These are phyloP conservation scores for Planococcus citri DNA, from an alignment of 1,140 invertebrate species.

Conservation along the genomic window DNA sequence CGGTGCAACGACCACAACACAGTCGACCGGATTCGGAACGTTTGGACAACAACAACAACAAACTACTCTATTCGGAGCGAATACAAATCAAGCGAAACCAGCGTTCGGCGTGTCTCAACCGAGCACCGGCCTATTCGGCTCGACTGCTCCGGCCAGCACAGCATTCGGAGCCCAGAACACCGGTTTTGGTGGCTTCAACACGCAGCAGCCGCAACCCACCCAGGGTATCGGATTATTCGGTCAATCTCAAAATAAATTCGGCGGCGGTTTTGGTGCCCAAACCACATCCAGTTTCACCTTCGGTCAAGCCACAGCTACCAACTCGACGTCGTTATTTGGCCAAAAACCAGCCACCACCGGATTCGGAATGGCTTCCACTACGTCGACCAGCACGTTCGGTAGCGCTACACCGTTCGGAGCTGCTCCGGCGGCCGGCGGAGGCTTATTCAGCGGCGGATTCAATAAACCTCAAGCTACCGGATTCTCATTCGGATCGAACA, in stretches of 20 bases:
- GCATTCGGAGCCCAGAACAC: constrained; percentile 33
- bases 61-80: constrained; percentile 36
- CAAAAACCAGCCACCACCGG: constrained; percentile 35
- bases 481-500: constrained; percentile 40
- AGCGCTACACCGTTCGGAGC: constrained; percentile 39
- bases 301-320: constrained; percentile 29
- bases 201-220: not conserved
- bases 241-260: constrained; percentile 31
- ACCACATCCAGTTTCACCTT: constrained; percentile 27
- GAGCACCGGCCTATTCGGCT: constrained; percentile 22
- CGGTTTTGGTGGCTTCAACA: constrained; percentile 21
- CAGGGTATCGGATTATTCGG: constrained; percentile 32
- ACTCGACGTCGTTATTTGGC: constrained; percentile 32
- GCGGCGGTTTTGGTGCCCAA: constrained; percentile 32
- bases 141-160: constrained; percentile 26
- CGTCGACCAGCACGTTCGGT: constrained; percentile 41
- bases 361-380: constrained; percentile 35
- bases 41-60: constrained; percentile 38
- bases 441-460: constrained; percentile 38
- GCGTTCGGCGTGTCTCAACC: constrained; percentile 32
- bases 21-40: constrained; percentile 36
- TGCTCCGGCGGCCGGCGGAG: constrained; percentile 33
- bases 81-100: constrained; percentile 35
- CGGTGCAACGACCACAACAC: constrained; percentile 31
- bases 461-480: constrained; percentile 34